Conservation (phyloP, 2,113 vertebrate genomes). For the Alces alces region DNA sequence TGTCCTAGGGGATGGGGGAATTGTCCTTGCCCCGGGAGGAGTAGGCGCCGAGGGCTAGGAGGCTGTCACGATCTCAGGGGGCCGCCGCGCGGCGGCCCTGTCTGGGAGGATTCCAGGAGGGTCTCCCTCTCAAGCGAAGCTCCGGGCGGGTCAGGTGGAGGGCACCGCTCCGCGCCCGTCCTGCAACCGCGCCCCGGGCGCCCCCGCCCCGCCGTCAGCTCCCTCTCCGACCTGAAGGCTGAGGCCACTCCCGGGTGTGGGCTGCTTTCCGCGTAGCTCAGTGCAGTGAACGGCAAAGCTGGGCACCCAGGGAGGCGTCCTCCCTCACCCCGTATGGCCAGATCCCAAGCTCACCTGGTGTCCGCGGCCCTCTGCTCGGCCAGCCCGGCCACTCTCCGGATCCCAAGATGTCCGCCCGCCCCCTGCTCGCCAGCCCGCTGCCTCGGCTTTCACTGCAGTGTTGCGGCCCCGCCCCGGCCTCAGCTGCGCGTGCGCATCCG, state of each 20-base stretch:
- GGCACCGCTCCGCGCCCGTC: constrained; percentile 54
- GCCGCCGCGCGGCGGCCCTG: background rate
- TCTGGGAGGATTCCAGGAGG: background rate
- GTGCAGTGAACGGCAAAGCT: background rate
- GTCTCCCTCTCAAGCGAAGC: background rate
- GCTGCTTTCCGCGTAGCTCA: constrained; percentile 10
- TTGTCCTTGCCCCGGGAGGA: background rate
- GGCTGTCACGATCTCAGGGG: background rate
- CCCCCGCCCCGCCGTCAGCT: constrained; percentile 60
- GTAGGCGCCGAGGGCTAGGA: background rate
- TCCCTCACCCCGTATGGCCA: background rate
- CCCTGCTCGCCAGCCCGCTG: constrained; percentile 59
- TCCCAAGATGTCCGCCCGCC: constrained; percentile 75
- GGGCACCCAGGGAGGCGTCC: background rate
- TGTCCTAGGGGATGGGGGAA: background rate
- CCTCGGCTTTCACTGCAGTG: constrained; percentile 73
- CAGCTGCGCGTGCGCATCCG: constrained; percentile 47
- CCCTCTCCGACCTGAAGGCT: background rate
- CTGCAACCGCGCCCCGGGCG: constrained; percentile 60
- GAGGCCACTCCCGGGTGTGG: constrained; percentile 43
- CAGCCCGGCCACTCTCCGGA: constrained; percentile 30
- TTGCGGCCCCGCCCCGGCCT: constrained; percentile 53
- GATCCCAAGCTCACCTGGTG: constrained; percentile 59
- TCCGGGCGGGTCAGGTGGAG: background rate
- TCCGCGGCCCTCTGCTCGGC: constrained; percentile 21